A percentile compares a stretch with the other conserved stretches of the same genome.
These are phyloP conservation scores for Caenorhabditis sp. DNA, from an alignment of 2,888 invertebrate genomes.

Conservation along the genomic window DNA sequence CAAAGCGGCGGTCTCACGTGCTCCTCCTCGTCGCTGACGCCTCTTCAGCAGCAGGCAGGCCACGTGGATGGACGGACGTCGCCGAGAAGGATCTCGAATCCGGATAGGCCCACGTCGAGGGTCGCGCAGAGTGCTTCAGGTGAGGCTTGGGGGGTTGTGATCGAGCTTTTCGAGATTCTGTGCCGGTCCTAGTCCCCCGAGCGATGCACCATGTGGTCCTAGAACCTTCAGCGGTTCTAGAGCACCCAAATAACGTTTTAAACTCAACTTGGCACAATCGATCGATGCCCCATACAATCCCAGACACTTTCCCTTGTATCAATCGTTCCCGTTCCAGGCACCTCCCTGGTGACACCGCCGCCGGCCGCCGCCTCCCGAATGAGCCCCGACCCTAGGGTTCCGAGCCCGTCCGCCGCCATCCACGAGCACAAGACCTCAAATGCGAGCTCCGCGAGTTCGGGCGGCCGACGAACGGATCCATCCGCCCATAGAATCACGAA, in stretches of 20 bases:
- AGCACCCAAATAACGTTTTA: no score
- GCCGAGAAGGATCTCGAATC: slow-evolving; percentile 42
- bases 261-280: no score
- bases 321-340: no score
- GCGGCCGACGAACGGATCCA: slow-evolving; percentile 12
- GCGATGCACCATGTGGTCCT: no score
- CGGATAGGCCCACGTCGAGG: slow-evolving; percentile 41
- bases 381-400: slow-evolving; percentile 34
- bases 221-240: no score
- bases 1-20: slow-evolving; percentile 57
- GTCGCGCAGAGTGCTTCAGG: slow-evolving; percentile 53
- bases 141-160: no score
- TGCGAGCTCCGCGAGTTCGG: slow-evolving; percentile 44
- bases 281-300: no score
- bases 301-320: no score
- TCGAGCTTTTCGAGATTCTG: no score
- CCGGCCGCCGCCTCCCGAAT: slow-evolving; percentile 51
- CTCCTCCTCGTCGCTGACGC: slow-evolving; percentile 64
- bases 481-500: slow-evolving; percentile 38
- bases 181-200: no score
- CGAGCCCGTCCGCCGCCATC: slow-evolving; percentile 18
- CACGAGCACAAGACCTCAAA: slow-evolving; percentile 41
- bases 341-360: slow-evolving; percentile 63
- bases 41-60: slow-evolving; percentile 29
- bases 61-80: slow-evolving; percentile 14